Evolutionary conservation across 1,140 invertebrate genomes (phyloP).

Genomic region (Sogatella furcifera): DNA sequence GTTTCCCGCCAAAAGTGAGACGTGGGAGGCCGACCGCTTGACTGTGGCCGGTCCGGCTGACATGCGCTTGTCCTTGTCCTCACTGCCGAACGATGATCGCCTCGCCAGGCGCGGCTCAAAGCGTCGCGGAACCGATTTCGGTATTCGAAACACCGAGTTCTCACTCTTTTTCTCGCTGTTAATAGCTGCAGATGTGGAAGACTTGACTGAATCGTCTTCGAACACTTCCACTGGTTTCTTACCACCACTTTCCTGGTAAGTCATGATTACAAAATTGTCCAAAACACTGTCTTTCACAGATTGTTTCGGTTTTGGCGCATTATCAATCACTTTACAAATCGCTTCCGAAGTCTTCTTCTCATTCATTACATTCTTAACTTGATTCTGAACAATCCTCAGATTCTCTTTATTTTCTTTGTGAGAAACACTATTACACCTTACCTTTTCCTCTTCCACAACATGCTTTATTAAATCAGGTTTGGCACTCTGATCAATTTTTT

Average conservation of each 20-base stretch:
- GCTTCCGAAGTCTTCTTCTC: too few relatives aligned
- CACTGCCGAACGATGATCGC: slow-evolving; percentile 16
- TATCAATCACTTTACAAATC: too few relatives aligned
- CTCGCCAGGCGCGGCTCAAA: slow-evolving; percentile 14
- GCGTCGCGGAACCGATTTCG: background rate
- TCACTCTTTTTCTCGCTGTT: slow-evolving; percentile 5
- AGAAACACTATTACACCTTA: too few relatives aligned
- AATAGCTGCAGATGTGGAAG: slow-evolving; percentile 6
- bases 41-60: background rate
- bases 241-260: slow-evolving; percentile 16
- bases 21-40: slow-evolving; percentile 22
- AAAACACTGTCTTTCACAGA: slow-evolving; percentile 6
- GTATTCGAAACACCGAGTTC: slow-evolving; percentile 5
- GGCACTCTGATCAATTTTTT: too few relatives aligned
- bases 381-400: too few relatives aligned
- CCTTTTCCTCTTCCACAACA: too few relatives aligned
- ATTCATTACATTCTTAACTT: too few relatives aligned
- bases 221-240: slow-evolving; percentile 21
- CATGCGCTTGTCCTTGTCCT: background rate
- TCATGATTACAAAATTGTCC: slow-evolving; percentile 23
- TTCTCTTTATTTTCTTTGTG: too few relatives aligned
- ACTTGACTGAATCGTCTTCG: slow-evolving; percentile 21
- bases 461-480: too few relatives aligned
- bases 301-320: too few relatives aligned
- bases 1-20: slow-evolving; percentile 18